Conservation (phyloP, 2,888 invertebrate genomes). For the Coenonympha glycerion region DNA sequence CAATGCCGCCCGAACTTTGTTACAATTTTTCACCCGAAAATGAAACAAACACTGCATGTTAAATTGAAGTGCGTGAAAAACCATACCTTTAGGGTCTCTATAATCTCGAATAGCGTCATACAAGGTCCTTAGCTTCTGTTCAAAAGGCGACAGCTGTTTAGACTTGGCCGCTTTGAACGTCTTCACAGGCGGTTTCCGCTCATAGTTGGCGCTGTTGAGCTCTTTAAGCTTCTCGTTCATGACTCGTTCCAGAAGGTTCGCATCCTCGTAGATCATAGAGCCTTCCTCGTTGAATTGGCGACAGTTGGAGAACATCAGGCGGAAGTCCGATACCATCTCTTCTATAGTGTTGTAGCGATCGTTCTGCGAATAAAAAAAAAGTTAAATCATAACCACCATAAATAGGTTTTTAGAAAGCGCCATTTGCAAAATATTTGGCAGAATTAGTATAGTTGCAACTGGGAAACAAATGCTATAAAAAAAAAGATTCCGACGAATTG, state of each 20-base stretch:
- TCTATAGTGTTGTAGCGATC: slow-evolving; percentile 88
- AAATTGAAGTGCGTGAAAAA: neutral
- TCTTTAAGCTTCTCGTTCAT: slow-evolving; percentile 89
- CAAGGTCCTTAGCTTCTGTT: slow-evolving; percentile 88
- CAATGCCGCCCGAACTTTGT: no score
- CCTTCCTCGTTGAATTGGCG: slow-evolving; percentile 97
- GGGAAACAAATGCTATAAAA: no score
- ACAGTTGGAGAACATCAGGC: slow-evolving; percentile 98
- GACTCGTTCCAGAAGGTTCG: slow-evolving; percentile 89
- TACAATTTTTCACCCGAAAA: no score
- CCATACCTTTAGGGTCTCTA: slow-evolving; percentile 72
- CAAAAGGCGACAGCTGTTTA: slow-evolving; percentile 74
- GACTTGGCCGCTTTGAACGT: slow-evolving; percentile 52
- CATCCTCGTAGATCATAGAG: slow-evolving; percentile 96
- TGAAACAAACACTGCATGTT: no score
- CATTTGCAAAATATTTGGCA: no score
- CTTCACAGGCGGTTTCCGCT: slow-evolving; percentile 75
- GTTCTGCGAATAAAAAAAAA: slow-evolving; percentile 47
- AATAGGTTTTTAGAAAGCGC: no score
- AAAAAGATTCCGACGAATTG: no score
- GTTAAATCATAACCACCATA: no score
- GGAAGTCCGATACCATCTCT: slow-evolving; percentile 89
- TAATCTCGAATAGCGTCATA: slow-evolving; percentile 94
- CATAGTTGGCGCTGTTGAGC: slow-evolving; percentile 74
- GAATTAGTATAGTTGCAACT: no score